A percentile compares a stretch with the other conserved stretches of the same genome.
Evolutionary conservation across 2,797 vertebrate species (phyloP).

Genomic region (Rhinophrynus dorsalis): DNA sequence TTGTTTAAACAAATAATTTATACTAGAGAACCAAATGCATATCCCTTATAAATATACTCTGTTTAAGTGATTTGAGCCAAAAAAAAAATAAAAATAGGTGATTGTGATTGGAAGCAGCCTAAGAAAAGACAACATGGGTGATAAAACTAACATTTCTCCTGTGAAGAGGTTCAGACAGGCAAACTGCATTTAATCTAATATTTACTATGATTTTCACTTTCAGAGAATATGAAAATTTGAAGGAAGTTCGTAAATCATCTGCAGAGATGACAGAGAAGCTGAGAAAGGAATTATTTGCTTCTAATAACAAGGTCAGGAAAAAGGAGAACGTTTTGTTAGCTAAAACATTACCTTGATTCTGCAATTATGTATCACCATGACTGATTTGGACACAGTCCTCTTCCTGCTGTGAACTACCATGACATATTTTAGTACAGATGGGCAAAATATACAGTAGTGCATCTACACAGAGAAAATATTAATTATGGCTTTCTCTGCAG

Average conservation of each 20-base stretch:
- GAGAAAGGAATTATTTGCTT: slow-evolving; percentile 83
- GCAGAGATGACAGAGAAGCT: slow-evolving; percentile 87
- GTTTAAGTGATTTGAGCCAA: not conserved
- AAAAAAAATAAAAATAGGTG: not conserved
- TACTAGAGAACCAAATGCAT: not conserved
- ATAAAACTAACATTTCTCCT: not conserved
- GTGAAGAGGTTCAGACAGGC: not conserved
- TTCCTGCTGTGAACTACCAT: no score
- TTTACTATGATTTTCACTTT: slow-evolving; percentile 20
- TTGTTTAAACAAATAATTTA: slow-evolving; percentile 39
- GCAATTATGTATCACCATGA: no score
- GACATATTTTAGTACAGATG: no score
- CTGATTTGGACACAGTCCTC: no score
- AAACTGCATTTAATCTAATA: not conserved
- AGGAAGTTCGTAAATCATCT: slow-evolving; percentile 79
- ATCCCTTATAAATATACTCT: not conserved
- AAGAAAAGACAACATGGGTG: not conserved
- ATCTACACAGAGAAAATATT: no score
- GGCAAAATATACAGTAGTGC: no score
- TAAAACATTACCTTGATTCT: no score
- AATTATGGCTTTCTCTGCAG: no score
- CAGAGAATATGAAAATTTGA: slow-evolving; percentile 94
- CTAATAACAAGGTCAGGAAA: slow-evolving; percentile 81
- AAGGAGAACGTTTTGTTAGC: no score
- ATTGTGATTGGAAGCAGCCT: not conserved